A percentile compares a stretch with the other conserved stretches of the same genome.
These are phyloP conservation scores for Aphis craccivora DNA, from an alignment of 1,140 invertebrate genomes.

Conservation along the genomic window DNA sequence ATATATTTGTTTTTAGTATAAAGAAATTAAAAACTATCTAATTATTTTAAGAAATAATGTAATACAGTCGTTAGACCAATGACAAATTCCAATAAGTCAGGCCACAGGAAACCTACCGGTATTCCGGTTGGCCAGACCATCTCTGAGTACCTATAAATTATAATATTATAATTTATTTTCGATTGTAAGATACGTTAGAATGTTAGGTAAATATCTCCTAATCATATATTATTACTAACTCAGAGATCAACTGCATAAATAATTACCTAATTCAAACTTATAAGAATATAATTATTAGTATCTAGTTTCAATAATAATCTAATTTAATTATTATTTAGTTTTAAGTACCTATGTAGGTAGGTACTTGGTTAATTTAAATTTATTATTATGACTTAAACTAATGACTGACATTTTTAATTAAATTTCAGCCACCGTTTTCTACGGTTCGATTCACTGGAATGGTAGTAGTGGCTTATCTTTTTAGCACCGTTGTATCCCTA, in stretches of 20 bases:
- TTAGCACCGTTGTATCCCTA: constrained; percentile 76
- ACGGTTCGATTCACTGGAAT: constrained; percentile 78
- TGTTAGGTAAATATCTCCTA: too few relatives aligned
- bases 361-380: not conserved
- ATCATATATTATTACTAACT: not conserved
- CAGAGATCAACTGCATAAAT: not conserved
- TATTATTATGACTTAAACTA: not conserved
- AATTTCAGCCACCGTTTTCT: constrained; percentile 78
- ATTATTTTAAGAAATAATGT: too few relatives aligned
- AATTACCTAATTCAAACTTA: not conserved
- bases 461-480: constrained; percentile 80
- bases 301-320: not conserved
- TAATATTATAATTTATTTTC: too few relatives aligned
- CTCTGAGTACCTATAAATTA: too few relatives aligned
- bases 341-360: too few relatives aligned
- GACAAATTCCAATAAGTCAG: too few relatives aligned
- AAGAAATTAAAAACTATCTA: too few relatives aligned
- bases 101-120: too few relatives aligned
- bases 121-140: too few relatives aligned
- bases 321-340: not conserved
- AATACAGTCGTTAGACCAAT: too few relatives aligned
- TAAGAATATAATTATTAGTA: not conserved
- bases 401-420: constrained; percentile 53
- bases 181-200: too few relatives aligned
- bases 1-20: too few relatives aligned